Evolutionary conservation across 2,113 vertebrate genomes (phyloP).

Genomic region (Elachura formosa): DNA sequence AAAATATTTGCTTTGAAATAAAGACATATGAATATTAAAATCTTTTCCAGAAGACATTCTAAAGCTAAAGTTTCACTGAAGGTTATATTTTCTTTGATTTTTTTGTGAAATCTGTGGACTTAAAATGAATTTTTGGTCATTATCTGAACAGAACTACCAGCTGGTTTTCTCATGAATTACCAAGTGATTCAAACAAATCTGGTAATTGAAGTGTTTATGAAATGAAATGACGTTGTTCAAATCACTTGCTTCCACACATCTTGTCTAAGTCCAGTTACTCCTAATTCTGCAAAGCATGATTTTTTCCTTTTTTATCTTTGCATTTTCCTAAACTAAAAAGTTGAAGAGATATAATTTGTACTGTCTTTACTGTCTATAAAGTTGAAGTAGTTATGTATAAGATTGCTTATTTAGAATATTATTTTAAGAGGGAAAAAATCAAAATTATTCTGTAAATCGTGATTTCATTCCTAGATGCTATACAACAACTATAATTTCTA

Average conservation of each 20-base stretch:
- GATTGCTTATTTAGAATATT: background rate
- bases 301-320: background rate
- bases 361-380: background rate
- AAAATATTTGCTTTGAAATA: background rate
- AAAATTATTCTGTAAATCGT: background rate
- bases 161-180: background rate
- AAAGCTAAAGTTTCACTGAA: background rate
- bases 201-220: background rate
- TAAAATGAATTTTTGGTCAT: background rate
- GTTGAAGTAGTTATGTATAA: background rate
- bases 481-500: background rate
- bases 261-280: background rate
- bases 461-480: background rate
- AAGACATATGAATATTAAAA: background rate
- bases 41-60: background rate
- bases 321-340: background rate
- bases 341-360: background rate
- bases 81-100: background rate
- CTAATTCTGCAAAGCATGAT: background rate
- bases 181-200: background rate
- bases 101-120: background rate
- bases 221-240: background rate
- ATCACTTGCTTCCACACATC: background rate
- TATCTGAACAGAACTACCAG: background rate
- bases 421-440: background rate